Evolutionary conservation across 1,140 invertebrate species (phyloP).

Genomic region (Zophobas morio): DNA sequence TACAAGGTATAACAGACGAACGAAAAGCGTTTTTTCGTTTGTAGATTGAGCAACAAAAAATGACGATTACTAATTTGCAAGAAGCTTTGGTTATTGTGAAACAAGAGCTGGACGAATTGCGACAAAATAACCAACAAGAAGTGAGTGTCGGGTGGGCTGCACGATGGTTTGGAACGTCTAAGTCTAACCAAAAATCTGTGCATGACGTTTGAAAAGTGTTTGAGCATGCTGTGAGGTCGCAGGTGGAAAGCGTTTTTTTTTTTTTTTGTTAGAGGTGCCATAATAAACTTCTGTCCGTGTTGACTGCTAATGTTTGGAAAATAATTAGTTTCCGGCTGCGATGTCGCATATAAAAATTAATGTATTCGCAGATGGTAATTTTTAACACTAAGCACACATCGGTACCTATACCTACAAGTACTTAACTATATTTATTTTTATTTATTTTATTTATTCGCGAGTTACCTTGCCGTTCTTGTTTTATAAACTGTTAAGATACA

Average conservation of each 20-base stretch:
- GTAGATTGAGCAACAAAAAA: slow-evolving; percentile 62
- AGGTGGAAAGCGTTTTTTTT: neutral
- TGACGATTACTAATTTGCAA: slow-evolving; percentile 63
- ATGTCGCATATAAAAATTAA: slow-evolving; percentile 17
- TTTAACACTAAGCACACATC: too few species aligned
- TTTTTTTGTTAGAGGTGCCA: too few species aligned
- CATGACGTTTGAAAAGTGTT: slow-evolving; percentile 61
- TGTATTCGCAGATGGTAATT: neutral
- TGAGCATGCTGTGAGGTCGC: neutral
- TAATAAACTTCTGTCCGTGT: too few species aligned
- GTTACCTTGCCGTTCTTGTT: too few species aligned
- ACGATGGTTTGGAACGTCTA: slow-evolving; percentile 61
- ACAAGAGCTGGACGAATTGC: slow-evolving; percentile 61
- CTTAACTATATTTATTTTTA: neutral
- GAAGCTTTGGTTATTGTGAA: slow-evolving; percentile 61
- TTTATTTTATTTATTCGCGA: slow-evolving; percentile 33
- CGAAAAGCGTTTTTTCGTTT: slow-evolving; percentile 26
- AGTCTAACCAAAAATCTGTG: slow-evolving; percentile 59
- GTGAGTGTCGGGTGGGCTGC: slow-evolving; percentile 64
- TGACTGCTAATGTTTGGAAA: too few species aligned
- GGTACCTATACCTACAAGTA: too few species aligned
- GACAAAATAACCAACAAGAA: slow-evolving; percentile 59
- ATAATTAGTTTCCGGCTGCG: neutral
- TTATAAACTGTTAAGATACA: too few species aligned
- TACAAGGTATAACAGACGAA: neutral